phyloP scores from a whole-genome alignment of 2,888 invertebrate species.

The Bedellia somnulentella region DNA sequence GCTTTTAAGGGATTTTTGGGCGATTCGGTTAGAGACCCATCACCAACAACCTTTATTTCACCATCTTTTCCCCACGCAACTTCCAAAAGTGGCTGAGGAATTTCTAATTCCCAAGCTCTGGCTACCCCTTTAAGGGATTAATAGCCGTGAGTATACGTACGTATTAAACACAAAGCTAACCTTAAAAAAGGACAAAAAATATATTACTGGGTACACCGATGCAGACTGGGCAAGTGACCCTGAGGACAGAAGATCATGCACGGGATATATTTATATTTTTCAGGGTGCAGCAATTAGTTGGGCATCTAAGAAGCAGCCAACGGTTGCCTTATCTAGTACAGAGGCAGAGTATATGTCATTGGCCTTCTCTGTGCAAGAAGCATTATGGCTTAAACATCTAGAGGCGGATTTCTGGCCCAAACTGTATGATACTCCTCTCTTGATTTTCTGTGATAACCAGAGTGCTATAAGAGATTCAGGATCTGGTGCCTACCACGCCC shows the following conservation, averaged over 20 bases:
- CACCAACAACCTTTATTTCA: too few species aligned
- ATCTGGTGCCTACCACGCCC: constrained; percentile 10
- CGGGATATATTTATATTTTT: constrained; percentile 9
- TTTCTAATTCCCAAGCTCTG: too few species aligned
- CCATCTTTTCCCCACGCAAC: too few species aligned
- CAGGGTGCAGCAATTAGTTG: constrained; percentile 11
- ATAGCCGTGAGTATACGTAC: too few species aligned
- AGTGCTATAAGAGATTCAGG: constrained; percentile 14
- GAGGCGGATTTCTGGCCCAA: constrained; percentile 8
- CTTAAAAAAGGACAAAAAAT: too few species aligned
- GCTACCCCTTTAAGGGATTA: too few species aligned
- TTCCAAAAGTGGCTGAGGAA: too few species aligned
- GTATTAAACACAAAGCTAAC: too few species aligned
- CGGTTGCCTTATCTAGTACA: constrained; percentile 13
- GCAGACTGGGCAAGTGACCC: constrained; percentile 9
- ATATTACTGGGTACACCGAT: not conserved
- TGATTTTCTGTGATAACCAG: constrained; percentile 13
- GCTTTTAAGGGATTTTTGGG: too few species aligned
- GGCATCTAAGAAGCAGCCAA: constrained; percentile 12
- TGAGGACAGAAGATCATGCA: constrained; percentile 10
- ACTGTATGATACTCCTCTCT: constrained; percentile 8
- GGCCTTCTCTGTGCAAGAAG: constrained; percentile 11
- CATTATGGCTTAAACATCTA: constrained; percentile 11
- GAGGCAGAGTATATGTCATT: constrained; percentile 16
- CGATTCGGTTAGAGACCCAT: too few species aligned